Conservation (phyloP, 2,113 vertebrate species). For the Nanger granti region DNA sequence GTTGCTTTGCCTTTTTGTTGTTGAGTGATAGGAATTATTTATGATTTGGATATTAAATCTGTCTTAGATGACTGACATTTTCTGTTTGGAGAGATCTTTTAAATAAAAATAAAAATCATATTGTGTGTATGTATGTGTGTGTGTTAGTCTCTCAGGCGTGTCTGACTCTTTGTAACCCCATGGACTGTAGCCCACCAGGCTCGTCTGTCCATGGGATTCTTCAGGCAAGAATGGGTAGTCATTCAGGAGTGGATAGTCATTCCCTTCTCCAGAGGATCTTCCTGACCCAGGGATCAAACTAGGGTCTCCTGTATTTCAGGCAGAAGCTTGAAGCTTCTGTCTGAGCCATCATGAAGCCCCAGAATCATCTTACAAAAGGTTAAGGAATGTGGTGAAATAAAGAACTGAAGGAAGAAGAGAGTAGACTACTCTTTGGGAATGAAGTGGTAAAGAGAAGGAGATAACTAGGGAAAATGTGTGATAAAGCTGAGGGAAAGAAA, state of each 20-base stretch:
- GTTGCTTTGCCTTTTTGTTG: not conserved
- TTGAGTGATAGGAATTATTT: not conserved
- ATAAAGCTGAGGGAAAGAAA: not conserved
- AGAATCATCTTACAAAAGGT: not conserved
- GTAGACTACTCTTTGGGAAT: not conserved
- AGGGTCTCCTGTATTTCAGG: not conserved
- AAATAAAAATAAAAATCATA: not conserved
- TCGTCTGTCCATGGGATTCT: not conserved
- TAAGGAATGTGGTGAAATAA: not conserved
- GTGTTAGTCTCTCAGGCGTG: not conserved
- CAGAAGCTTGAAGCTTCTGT: not conserved
- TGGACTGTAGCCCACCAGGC: not conserved
- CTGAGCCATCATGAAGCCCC: not conserved
- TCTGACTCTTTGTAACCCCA: not conserved
- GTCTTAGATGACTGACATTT: not conserved
- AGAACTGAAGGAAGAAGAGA: not conserved
- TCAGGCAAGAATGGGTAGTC: not conserved
- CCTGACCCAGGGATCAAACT: not conserved
- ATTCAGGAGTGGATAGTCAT: not conserved
- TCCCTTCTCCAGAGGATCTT: not conserved
- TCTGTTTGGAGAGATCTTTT: not conserved
- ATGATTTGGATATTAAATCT: not conserved
- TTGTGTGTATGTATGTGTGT: not conserved
- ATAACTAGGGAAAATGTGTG: not conserved
- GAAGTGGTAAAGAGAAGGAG: not conserved